Conservation (phyloP, 1,140 invertebrate species). For the Temnothorax longispinosus region DNA sequence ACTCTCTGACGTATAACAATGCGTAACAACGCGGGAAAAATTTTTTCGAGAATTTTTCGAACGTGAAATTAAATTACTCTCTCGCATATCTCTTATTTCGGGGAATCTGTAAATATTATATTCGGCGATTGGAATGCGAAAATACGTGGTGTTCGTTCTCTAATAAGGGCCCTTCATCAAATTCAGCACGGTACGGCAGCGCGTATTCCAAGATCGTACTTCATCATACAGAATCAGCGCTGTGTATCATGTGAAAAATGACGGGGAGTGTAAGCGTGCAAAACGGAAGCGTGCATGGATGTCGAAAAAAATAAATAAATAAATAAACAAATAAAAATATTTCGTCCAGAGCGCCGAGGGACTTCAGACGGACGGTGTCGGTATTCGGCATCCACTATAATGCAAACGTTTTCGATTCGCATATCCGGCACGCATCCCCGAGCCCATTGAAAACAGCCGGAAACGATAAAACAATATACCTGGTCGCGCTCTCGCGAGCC, state of each 20-base stretch:
- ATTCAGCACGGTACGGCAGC: not conserved
- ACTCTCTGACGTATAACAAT: not conserved
- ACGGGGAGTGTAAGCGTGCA: not conserved
- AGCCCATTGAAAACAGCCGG: constrained; percentile 63
- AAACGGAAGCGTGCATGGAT: constrained; percentile 5
- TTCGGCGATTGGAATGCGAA: not conserved
- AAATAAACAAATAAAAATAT: constrained; percentile 45
- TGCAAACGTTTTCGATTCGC: constrained; percentile 68
- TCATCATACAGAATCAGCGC: not conserved
- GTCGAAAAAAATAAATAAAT: not conserved
- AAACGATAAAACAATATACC: constrained; percentile 74
- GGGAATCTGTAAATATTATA: constrained; percentile 28
- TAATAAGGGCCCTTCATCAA: constrained; percentile 53
- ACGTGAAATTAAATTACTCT: constrained; percentile 16
- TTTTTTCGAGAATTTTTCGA: not conserved
- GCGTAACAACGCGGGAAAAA: not conserved
- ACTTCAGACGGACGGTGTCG: constrained; percentile 44
- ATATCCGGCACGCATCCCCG: constrained; percentile 60
- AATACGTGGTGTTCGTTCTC: not conserved
- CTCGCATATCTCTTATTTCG: constrained; percentile 23
- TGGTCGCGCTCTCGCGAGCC: constrained; percentile 23
- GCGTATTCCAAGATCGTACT: constrained; percentile 32
- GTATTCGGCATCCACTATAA: constrained; percentile 37
- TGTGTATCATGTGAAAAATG: constrained; percentile 7
- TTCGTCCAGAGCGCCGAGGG: constrained; percentile 24